phyloP scores from a whole-genome alignment of 1,140 invertebrate species.

The Mesaphorura yosii region DNA sequence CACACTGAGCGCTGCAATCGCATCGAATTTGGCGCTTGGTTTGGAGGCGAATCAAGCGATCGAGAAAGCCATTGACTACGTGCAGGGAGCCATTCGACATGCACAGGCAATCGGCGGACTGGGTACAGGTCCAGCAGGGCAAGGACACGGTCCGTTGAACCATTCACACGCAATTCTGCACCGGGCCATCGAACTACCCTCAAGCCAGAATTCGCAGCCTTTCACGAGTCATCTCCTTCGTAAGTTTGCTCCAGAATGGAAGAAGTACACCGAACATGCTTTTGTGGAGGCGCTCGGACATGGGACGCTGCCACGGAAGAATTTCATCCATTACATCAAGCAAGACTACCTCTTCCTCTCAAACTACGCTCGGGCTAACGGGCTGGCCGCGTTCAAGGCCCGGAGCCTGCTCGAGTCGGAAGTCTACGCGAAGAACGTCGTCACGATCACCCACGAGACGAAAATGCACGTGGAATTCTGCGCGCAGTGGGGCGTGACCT shows the following conservation, averaged over 20 bases:
- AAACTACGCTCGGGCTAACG: background rate
- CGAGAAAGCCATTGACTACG: background rate
- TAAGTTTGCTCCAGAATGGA: background rate
- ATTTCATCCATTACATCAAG: background rate
- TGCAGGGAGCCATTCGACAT: background rate
- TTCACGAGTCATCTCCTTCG: background rate
- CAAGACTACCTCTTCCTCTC: constrained; percentile 3
- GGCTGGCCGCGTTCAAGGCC: background rate
- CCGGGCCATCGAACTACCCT: background rate
- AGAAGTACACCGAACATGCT: constrained; percentile 2
- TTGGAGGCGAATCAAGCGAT: background rate
- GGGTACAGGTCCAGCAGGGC: background rate
- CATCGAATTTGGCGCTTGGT: background rate
- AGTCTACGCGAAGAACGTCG: background rate
- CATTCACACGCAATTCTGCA: background rate
- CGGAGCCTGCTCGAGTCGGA: background rate
- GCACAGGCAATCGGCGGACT: too few relatives aligned
- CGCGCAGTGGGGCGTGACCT: background rate
- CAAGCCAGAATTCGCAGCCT: background rate
- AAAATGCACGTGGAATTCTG: background rate
- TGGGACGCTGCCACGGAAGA: constrained; percentile 1
- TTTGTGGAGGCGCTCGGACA: background rate
- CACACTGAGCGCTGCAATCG: constrained; percentile 3
- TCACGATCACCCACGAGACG: background rate
- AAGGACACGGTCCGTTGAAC: background rate